These are phyloP conservation scores for Diachasmimorpha longicaudata DNA, from an alignment of 1,140 invertebrate species.

Conservation along the genomic window DNA sequence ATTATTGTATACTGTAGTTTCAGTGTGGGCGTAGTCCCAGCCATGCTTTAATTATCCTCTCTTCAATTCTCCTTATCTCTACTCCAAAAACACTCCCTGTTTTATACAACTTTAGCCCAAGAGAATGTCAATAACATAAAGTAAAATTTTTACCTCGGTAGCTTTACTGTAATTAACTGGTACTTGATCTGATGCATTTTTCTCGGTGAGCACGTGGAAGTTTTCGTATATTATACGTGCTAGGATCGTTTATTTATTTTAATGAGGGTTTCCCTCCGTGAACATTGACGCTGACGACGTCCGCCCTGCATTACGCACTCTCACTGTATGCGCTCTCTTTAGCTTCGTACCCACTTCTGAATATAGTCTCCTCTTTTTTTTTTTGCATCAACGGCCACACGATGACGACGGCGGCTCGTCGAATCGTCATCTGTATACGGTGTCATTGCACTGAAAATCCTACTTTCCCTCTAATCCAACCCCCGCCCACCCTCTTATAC, in stretches of 20 bases:
- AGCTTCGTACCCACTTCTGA: constrained; percentile 2
- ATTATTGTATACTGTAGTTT: constrained; percentile 10
- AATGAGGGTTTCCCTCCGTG: constrained; percentile 50
- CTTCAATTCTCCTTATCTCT: constrained; percentile 12
- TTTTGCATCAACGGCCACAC: constrained; percentile 4
- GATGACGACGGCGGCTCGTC: constrained; percentile 11
- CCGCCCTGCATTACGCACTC: constrained; percentile 6
- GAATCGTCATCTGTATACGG: constrained; percentile 19
- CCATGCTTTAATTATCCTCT: constrained; percentile 28
- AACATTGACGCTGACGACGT: constrained; percentile 40
- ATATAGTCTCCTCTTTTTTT: constrained; percentile 10
- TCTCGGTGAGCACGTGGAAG: neutral
- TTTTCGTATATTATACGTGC: neutral
- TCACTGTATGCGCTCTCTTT: constrained; percentile 6
- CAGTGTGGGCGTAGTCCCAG: constrained; percentile 22
- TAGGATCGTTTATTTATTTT: constrained; percentile 55
- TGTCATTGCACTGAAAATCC: constrained; percentile 18
- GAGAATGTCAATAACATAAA: neutral
- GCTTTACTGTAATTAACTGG: neutral
- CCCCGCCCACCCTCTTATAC: neutral
- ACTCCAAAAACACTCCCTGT: too few species aligned
- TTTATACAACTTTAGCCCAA: too few species aligned
- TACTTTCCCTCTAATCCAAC: neutral
- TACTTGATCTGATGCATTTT: neutral
- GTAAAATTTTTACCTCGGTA: neutral